phyloP scores from a whole-genome alignment of 2,113 vertebrate genomes.

The Clinocottus analis region DNA sequence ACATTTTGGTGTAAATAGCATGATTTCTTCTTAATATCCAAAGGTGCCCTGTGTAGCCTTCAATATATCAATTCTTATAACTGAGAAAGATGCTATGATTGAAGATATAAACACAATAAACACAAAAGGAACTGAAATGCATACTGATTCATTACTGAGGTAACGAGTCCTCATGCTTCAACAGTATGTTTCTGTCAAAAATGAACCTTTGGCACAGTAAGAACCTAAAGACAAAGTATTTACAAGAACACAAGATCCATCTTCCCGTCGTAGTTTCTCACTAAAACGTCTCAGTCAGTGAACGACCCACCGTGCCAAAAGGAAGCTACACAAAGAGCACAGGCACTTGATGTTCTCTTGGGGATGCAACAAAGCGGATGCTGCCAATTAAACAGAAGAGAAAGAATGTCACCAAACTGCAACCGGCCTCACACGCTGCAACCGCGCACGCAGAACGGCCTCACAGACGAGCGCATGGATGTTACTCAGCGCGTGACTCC shows the following conservation, averaged over 20 bases:
- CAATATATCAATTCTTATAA: not conserved
- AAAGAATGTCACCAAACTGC: slow-evolving; percentile 40
- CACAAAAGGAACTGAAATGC: slow-evolving; percentile 2
- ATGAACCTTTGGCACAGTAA: slow-evolving; percentile 35
- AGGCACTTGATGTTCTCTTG: slow-evolving; percentile 75
- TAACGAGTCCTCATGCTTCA: slow-evolving; percentile 16
- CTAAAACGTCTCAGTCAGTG: slow-evolving; percentile 26
- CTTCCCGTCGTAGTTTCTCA: slow-evolving; percentile 10
- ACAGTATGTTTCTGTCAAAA: slow-evolving; percentile 21
- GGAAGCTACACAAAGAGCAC: slow-evolving; percentile 57
- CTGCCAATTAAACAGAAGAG: slow-evolving; percentile 40
- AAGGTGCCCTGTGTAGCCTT: not conserved
- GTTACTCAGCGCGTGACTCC: slow-evolving; percentile 55
- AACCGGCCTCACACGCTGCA: slow-evolving; percentile 40
- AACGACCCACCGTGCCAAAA: slow-evolving; percentile 24
- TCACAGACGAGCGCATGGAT: slow-evolving; percentile 25
- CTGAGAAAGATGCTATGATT: slow-evolving; percentile 4
- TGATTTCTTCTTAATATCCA: not conserved
- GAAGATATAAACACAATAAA: slow-evolving; percentile 14
- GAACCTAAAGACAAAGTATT: slow-evolving; percentile 44
- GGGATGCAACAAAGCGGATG: slow-evolving; percentile 58
- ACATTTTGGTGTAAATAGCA: slow-evolving; percentile 9
- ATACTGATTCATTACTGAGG: slow-evolving; percentile 12
- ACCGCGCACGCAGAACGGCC: slow-evolving; percentile 55
- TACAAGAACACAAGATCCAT: slow-evolving; percentile 25